A percentile compares a stretch with the other conserved stretches of the same genome.
phyloP scores from a whole-genome alignment of 2,797 vertebrate species.

The Gymnodraco acuticeps region DNA sequence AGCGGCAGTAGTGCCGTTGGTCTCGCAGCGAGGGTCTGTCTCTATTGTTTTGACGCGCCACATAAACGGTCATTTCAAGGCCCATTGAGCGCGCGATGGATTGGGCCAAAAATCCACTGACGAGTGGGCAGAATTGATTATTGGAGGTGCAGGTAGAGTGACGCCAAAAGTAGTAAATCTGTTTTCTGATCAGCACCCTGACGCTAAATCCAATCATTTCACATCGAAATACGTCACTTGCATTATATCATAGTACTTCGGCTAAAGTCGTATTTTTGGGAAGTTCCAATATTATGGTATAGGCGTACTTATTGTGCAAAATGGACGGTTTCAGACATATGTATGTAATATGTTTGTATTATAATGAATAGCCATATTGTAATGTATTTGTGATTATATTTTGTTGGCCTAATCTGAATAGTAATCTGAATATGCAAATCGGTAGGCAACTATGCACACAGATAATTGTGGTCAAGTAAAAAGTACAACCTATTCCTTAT shows the following conservation, averaged over 20 bases:
- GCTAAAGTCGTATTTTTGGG: not conserved
- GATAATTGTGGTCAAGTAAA: not conserved
- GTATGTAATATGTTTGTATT: not conserved
- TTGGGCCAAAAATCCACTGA: conserved; percentile 77
- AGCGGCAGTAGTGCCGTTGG: conserved; percentile 78
- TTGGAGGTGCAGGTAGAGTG: conserved; percentile 42
- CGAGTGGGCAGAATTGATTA: conserved; percentile 75
- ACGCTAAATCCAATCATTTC: not conserved
- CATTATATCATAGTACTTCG: not conserved
- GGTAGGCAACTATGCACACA: not conserved
- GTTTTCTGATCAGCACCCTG: not conserved
- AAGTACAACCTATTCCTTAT: not conserved
- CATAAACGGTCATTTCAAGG: conserved; percentile 86
- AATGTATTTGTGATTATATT: not conserved
- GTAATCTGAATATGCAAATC: not conserved
- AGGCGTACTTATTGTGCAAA: not conserved
- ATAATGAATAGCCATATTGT: not conserved
- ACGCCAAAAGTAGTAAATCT: conserved; percentile 51
- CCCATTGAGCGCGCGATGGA: conserved; percentile 85
- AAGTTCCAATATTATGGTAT: not conserved
- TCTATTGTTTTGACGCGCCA: conserved; percentile 82
- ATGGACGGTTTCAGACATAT: not conserved
- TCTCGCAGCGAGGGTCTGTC: conserved; percentile 78
- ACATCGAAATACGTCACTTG: not conserved
- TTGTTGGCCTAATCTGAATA: not conserved